Base-by-base conservation (phyloP, 53 echinoderm and acorn worm species). In the Patiria pectinifera region DNA sequence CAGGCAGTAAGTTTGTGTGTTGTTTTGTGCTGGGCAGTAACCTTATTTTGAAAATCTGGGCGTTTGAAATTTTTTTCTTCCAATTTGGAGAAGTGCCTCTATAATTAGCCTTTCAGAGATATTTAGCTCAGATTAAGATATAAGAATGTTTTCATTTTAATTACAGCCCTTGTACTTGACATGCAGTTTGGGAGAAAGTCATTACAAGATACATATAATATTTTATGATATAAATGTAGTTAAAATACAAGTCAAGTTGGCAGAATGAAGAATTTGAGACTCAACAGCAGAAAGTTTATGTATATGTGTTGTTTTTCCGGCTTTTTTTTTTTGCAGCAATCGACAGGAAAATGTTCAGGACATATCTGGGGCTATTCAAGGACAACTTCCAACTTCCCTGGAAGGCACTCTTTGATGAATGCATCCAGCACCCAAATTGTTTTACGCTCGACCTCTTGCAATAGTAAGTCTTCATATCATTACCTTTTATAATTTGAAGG, bases 391-490 rank as follows among this genome's bases (percentile, higher is more conserved):
- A 82, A 69, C 87, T 93, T 35, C 69, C 89, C 0, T 93, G 93
- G 93, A 78, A 62, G 44, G 85, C 85, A 4, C 69, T 93, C 23
- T 83, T 85, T 13, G 79, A 90, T 22, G 69, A 89, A 3, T 93
- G 93, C 46, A 13, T 93, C 43, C 60, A 71, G 16, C 83, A 84
- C 10, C 91, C 93, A 4, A 93, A 91, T 21, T 6, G 8, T 10
- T 93, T 83, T 46, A 93, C 93, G 35, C 46, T 93, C 19, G 23
- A 81, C 59, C 78, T 91, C 48, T 85, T 93, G 45, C 85, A 83
- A 44, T 72, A 76, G 93, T 93, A 88, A 93, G 93, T 93, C 45
- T 62, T 13, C 74, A 74, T 2, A 10, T 10, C 69, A 69, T 15
- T 18, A 1, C 69, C 58, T 49, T 49, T 46, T 48, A 46, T 21